Base-by-base conservation (phyloP, 2,113 vertebrate species). In the Gadus chalcogrammus region DNA sequence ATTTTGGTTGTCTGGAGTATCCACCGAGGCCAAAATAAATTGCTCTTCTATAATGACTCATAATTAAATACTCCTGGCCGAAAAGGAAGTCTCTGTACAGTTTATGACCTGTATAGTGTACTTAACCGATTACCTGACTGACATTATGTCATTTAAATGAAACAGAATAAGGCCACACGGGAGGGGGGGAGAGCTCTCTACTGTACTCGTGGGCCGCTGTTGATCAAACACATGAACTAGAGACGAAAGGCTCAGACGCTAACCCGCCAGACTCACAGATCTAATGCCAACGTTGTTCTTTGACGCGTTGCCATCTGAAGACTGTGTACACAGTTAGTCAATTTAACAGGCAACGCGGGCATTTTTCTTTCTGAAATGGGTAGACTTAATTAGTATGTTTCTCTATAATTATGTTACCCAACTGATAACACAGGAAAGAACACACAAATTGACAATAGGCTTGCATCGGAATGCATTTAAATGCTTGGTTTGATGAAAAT, bases 381-480 rank as follows among this genome's bases (percentile, higher is more conserved):
- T n/a, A 60, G 69, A 60, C 71, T 68, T 74, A 55, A 80, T 60
- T 71, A 71, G 76, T 68, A 80, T 42, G 38, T 69, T 70, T 74
- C 68, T 67, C 77, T 81, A n/a, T 78, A 75, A 80, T 83, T 78
- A 82, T 78, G 74, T 67, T 74, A 22, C 64, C 69, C 65, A 59
- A 73, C 77, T 71, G 55, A 76, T 28, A 53, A 71, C 24, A 58
- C 69, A 73, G 12, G 61, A 13, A 58, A 15, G 60, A 60, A 74
- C 13, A 5, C 27, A 62, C 42, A 68, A 67, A 31, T 9, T 28
- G 6, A 3, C 63, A 67, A 38, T 53, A 24, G 42, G 42, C 42
- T 48, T 48, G 42, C 42, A 64, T 73, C 16, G 53, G 52, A 20
- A 17, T 60, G 52, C 15, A 38, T 61, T 79, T 38, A 64, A 17